A percentile compares a stretch with the other conserved stretches of the same genome.
Evolutionary conservation across 2,888 invertebrate genomes (phyloP).

Genomic region (Stenurella melanura): DNA sequence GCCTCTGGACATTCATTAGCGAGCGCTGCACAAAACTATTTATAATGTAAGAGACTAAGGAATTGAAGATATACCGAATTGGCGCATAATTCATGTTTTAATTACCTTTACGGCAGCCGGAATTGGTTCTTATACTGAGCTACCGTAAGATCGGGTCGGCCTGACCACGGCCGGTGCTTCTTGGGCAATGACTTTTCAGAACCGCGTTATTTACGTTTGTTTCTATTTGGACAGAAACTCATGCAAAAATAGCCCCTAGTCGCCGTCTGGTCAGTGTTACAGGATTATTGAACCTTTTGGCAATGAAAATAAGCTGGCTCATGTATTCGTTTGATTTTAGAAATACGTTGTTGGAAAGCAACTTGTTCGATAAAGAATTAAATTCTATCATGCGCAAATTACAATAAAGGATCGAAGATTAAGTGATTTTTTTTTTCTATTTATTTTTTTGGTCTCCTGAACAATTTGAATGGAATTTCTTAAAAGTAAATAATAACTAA

Average conservation of each 20-base stretch:
- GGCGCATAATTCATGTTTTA: slow-evolving; percentile 61
- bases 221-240: slow-evolving; percentile 62
- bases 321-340: slow-evolving; percentile 11
- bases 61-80: slow-evolving; percentile 57
- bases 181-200: slow-evolving; percentile 63
- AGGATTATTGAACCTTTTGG: slow-evolving; percentile 70
- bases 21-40: slow-evolving; percentile 50
- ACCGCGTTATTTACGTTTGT: slow-evolving; percentile 61
- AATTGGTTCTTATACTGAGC: slow-evolving; percentile 41
- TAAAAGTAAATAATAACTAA: too few relatives aligned
- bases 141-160: slow-evolving; percentile 45
- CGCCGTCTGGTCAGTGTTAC: slow-evolving; percentile 71
- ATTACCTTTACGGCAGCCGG: slow-evolving; percentile 53
- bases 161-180: slow-evolving; percentile 34
- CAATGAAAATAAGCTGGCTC: slow-evolving; percentile 57
- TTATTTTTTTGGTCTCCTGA: too few relatives aligned
- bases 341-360: neutral
- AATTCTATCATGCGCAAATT: neutral
- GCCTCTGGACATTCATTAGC: slow-evolving; percentile 53
- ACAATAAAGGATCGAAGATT: too few relatives aligned
- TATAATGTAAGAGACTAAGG: slow-evolving; percentile 52
- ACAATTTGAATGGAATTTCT: too few relatives aligned
- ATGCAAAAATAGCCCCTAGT: slow-evolving; percentile 68
- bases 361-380: neutral
- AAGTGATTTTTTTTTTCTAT: too few relatives aligned